Evolutionary conservation across 2,888 invertebrate species (phyloP), one percentile per base, ranked within the genome.

Genomic region (Spialia ferax): DNA sequence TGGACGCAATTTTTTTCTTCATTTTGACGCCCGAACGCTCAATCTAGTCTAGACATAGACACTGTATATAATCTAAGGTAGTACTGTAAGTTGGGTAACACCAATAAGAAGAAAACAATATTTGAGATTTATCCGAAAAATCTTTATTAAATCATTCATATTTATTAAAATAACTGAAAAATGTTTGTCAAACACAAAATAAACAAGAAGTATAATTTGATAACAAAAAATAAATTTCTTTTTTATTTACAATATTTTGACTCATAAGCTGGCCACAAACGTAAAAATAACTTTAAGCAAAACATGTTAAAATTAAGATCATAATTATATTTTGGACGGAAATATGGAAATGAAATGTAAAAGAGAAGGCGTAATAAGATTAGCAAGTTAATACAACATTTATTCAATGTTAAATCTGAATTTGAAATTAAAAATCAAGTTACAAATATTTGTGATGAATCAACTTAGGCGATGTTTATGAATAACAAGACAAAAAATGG

Each of bases 101-200:
- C n/a, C 22, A 50, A 50, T 50, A 52, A 57, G 35, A 78, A 80
- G 79, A 77, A 77, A 78, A 72, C 54, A 42, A 77, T 71, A 72
- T 52, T 38, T 62, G 76, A 83, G 80, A 87, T 88, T 87, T 84
- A 88, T 86, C 86, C 84, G 85, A 86, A 85, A 82, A 88, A 85
- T 82, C 83, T 91, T 92, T 91, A 89, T 89, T 89, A 81, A 78
- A 80, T 78, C 78, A 75, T 88, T 85, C 83, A 85, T 83, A 85
- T 60, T 52, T 42, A 86, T 86, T 84, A 88, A 74, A 85, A 76
- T 85, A 91, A 91, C 87, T 81, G 83, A 89, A 89, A 85, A 78
- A 81, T 79, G 79, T 79, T 80, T 77, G 81, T 77, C 88, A 85
- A 89, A 90, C 86, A 89, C 85, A 87, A 85, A 86, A 89, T 86